Percentiles rank a stretch among this genome's conserved stretches.
Evolutionary conservation across 1,140 invertebrate species (phyloP).

Genomic region (Eumeta japonica): DNA sequence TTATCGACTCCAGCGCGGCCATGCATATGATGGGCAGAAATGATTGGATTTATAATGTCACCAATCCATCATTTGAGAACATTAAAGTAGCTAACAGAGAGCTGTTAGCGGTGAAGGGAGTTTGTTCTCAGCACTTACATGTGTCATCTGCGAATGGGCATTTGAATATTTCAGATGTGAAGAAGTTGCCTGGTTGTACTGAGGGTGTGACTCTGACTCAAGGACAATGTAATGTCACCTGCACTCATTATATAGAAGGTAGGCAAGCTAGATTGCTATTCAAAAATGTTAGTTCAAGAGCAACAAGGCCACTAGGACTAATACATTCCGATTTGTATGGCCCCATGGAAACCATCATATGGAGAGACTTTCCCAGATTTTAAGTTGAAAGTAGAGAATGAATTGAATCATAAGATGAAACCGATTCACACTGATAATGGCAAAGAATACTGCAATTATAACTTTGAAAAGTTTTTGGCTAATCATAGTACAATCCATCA

Average conservation of each 20-base stretch:
- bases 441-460: slow-evolving; percentile 10
- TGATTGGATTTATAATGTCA: too few species aligned
- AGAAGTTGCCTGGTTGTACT: slow-evolving; percentile 8
- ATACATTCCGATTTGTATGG: slow-evolving; percentile 6
- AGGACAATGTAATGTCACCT: slow-evolving; percentile 7
- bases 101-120: slow-evolving; percentile 12
- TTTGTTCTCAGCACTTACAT: slow-evolving; percentile 10
- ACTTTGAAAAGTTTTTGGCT: too few species aligned
- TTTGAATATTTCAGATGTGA: slow-evolving; percentile 10
- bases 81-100: slow-evolving; percentile 17
- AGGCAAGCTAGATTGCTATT: neutral
- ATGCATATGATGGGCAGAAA: slow-evolving; percentile 16
- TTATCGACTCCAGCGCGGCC: slow-evolving; percentile 19
- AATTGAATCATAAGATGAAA: slow-evolving; percentile 11
- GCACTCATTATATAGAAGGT: slow-evolving; percentile 8
- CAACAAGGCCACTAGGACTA: neutral
- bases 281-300: neutral
- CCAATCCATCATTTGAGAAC: slow-evolving; percentile 11
- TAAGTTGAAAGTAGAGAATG: too few species aligned
- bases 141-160: slow-evolving; percentile 14
- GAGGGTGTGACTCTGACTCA: slow-evolving; percentile 10
- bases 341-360: slow-evolving; percentile 4
- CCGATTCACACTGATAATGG: slow-evolving; percentile 11
- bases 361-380: too few species aligned
- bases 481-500: too few species aligned